phyloP scores from a whole-genome alignment of 2,888 invertebrate genomes.

The Platycheirus albimanus region DNA sequence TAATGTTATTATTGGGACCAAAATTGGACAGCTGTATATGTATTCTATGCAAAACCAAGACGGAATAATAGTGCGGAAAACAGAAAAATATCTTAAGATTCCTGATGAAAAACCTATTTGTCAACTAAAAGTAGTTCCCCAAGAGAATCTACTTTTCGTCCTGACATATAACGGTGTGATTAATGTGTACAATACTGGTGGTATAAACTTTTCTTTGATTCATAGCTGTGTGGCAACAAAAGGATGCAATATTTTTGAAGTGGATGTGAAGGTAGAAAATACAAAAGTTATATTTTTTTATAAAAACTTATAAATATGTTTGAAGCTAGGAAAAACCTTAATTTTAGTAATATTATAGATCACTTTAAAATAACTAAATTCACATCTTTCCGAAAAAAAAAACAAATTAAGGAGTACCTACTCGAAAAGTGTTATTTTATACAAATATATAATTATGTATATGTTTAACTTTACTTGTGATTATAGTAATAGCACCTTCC shows the following conservation, averaged over 20 bases:
- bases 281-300: no score
- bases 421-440: no score
- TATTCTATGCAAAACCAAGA: constrained; percentile 87
- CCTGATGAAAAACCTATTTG: constrained; percentile 97
- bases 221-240: constrained; percentile 90
- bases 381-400: no score
- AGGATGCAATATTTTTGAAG: constrained; percentile 94
- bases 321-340: no score
- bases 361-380: no score
- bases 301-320: no score
- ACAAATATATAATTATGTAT: no score
- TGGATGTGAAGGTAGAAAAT: constrained; percentile 87
- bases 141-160: constrained; percentile 84
- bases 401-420: no score
- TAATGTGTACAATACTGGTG: constrained; percentile 91
- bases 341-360: no score
- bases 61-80: constrained; percentile 64
- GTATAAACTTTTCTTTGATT: constrained; percentile 88
- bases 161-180: constrained; percentile 86
- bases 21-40: constrained; percentile 95
- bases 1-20: constrained; percentile 94
- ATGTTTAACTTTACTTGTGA: no score
- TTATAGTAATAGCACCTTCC: no score
- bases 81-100: constrained; percentile 90
- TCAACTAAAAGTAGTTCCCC: constrained; percentile 95